Evolutionary conservation across 2,797 vertebrate genomes (phyloP), one percentile per base, ranked within the genome.

Genomic region (Sorex maritimensis): DNA sequence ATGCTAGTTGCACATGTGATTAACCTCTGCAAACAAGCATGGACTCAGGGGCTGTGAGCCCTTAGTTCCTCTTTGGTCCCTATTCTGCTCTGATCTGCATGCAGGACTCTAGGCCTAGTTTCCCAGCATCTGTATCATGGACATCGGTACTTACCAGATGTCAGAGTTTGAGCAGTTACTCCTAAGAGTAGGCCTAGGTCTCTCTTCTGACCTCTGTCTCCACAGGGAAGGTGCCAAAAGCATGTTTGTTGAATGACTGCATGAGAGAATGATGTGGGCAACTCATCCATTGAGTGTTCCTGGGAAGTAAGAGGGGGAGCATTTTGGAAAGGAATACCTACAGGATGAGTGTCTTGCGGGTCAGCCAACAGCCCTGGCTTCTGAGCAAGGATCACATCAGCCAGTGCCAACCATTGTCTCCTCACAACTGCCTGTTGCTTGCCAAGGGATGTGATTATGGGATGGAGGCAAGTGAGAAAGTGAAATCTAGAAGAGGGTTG

Each of bases 1-100:
- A 61, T 92, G 77, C 89, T 73, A 80, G 73, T 88, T 88, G 94
- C 52, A 90, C 72, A 78, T 86, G 81, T 85, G 69, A 87, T 95
- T 89, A 87, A 87, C 30, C 46, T 55, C 44, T 34, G 17, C 10
- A 75, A 93, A 74, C 23, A 72, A 91, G 78, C 61, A 28, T 41
- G 52, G 49, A 23, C 58, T 86, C 63, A 17, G 41, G 92, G 13
- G 21, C 58, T 61, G 63, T 75, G 41, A 12, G 68, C 85, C 8
- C 52, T 85, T 71, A 79, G 63, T 72, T 86, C 21, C 34, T 71
- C 9, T 28, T 41, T 81, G 80, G 0, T 14, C 65, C 46, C 26
- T 85, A 19, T 34, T 72, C 34, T 72, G 49, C 6, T 81, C 13
- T 8, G 11, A 28, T n/a, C 63, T 67, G 65, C 24, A 28, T 67